phyloP scores from a whole-genome alignment of 2,888 invertebrate species.

The Melieria picta region DNA sequence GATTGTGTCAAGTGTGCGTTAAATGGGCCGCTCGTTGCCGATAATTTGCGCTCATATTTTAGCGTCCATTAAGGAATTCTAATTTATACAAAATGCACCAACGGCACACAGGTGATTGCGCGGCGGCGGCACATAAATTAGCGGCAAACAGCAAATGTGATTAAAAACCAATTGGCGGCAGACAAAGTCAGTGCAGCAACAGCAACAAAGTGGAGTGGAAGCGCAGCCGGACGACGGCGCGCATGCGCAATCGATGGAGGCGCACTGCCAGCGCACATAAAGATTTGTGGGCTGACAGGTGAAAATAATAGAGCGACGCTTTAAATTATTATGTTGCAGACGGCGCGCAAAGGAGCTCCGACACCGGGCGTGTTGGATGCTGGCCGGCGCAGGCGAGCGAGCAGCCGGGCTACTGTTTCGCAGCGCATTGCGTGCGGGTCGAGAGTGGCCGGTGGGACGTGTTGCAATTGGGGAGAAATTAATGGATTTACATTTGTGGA shows the following conservation, averaged over 20 bases:
- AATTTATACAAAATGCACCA: slow-evolving; percentile 32
- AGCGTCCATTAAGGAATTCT: slow-evolving; percentile 31
- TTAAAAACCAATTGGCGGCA: slow-evolving; percentile 43
- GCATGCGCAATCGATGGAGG: slow-evolving; percentile 22
- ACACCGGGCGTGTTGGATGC: neutral
- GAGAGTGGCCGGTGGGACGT: neutral
- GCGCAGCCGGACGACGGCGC: slow-evolving; percentile 1
- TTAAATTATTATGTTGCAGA: slow-evolving; percentile 35
- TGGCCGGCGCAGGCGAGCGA: neutral
- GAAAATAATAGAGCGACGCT: slow-evolving; percentile 50
- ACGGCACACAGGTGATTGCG: slow-evolving; percentile 25
- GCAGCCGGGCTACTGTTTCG: neutral
- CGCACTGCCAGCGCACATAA: neutral
- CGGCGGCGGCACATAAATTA: slow-evolving; percentile 30
- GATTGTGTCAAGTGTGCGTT: too few relatives aligned
- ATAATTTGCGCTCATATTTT: slow-evolving; percentile 26
- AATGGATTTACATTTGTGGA: slow-evolving; percentile 46
- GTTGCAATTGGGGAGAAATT: slow-evolving; percentile 31
- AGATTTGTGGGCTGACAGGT: slow-evolving; percentile 50
- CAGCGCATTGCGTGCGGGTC: neutral
- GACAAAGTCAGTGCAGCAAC: slow-evolving; percentile 27
- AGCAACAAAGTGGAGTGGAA: neutral
- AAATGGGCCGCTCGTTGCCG: too few relatives aligned
- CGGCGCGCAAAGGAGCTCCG: slow-evolving; percentile 14
- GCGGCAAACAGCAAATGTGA: slow-evolving; percentile 35